These are phyloP conservation scores for Trialeurodes vaporariorum DNA, from an alignment of 1,140 invertebrate genomes.

Conservation along the genomic window DNA sequence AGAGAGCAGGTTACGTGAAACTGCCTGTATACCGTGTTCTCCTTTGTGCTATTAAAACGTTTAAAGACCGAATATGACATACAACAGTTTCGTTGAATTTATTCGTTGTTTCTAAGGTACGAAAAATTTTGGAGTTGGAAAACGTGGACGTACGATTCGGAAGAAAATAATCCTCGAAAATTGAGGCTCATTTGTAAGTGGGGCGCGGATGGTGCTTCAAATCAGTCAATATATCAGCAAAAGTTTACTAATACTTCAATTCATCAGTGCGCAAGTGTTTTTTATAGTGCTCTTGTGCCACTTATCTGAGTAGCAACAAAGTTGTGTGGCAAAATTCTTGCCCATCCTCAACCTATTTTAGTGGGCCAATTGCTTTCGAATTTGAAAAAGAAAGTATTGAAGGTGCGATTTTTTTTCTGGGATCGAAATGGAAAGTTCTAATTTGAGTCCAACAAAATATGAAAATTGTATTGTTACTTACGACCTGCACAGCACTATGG, in stretches of 20 bases:
- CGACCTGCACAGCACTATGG: background rate
- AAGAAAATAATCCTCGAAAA: too few relatives aligned
- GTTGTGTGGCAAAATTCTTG: slow-evolving; percentile 14
- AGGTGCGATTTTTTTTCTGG: background rate
- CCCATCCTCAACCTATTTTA: slow-evolving; percentile 13
- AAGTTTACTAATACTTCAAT: slow-evolving; percentile 12
- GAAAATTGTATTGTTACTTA: slow-evolving; percentile 2
- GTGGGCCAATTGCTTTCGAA: slow-evolving; percentile 9
- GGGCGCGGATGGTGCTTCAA: slow-evolving; percentile 11
- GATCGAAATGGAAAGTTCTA: slow-evolving; percentile 1
- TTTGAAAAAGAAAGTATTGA: slow-evolving; percentile 5
- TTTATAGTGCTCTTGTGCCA: slow-evolving; percentile 11
- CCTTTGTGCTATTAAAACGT: too few relatives aligned
- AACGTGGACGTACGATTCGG: too few relatives aligned
- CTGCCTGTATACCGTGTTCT: too few relatives aligned
- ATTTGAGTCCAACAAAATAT: slow-evolving; percentile 10
- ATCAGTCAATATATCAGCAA: slow-evolving; percentile 16
- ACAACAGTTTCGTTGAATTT: too few relatives aligned
- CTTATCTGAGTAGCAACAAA: slow-evolving; percentile 10
- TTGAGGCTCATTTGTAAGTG: slow-evolving; percentile 1
- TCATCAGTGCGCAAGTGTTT: slow-evolving; percentile 8
- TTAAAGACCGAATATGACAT: too few relatives aligned
- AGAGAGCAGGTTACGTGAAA: too few relatives aligned
- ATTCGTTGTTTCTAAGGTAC: too few relatives aligned
- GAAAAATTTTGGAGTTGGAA: too few relatives aligned